A percentile compares a stretch with the other conserved stretches of the same genome.
phyloP scores from a whole-genome alignment of 2,888 invertebrate species.

The Dynastes maya region DNA sequence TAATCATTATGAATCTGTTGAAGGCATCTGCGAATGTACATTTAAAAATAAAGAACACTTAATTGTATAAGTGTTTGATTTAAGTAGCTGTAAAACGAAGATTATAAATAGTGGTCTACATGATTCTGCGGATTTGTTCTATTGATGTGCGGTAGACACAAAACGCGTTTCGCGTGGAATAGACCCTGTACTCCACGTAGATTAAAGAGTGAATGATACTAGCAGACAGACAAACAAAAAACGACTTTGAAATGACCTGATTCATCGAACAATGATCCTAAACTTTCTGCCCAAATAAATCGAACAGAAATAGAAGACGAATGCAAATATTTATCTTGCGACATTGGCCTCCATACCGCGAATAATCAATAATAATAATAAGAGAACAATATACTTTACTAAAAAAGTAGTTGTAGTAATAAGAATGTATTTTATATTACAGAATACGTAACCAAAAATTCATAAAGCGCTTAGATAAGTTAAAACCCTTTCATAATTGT shows the following conservation, averaged over 20 bases:
- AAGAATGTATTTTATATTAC: no score
- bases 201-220: background rate
- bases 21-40: no score
- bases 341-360: background rate
- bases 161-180: background rate
- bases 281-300: slow-evolving; percentile 17
- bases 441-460: no score
- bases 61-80: no score
- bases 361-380: background rate
- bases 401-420: background rate
- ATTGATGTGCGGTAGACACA: background rate
- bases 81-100: no score
- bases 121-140: no score
- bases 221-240: slow-evolving; percentile 38
- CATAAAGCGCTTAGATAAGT: no score
- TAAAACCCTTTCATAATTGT: no score
- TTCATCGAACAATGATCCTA: slow-evolving; percentile 41
- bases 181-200: background rate
- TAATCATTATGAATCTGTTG: no score
- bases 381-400: slow-evolving; percentile 1
- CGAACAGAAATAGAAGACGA: background rate
- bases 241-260: slow-evolving; percentile 44
- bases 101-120: no score
- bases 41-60: no score
- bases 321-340: slow-evolving; percentile 1